Conservation (phyloP, 2,888 invertebrate genomes). For the Caenorhabditis becei region DNA sequence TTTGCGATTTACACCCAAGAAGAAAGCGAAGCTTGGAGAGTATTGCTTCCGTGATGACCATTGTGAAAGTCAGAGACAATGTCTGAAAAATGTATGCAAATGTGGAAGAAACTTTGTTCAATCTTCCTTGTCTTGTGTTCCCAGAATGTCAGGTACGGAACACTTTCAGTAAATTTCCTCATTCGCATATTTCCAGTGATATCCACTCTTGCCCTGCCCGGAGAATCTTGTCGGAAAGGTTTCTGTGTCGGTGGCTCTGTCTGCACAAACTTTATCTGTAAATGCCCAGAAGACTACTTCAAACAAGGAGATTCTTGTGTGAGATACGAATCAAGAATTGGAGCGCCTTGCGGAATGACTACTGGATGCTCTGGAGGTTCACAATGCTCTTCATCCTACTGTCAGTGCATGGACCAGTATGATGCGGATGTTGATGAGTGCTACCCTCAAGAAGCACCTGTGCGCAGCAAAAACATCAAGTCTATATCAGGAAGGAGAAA, state of each 20-base stretch:
- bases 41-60: constrained; percentile 53
- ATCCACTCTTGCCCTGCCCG: constrained; percentile 73
- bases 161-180: not conserved
- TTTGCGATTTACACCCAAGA: constrained; percentile 51
- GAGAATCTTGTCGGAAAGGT: constrained; percentile 66
- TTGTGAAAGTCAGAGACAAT: constrained; percentile 50
- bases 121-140: constrained; percentile 46
- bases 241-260: constrained; percentile 80
- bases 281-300: constrained; percentile 66
- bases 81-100: constrained; percentile 56
- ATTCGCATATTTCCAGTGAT: no score
- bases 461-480: constrained; percentile 24
- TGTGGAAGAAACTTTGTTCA: constrained; percentile 56
- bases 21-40: constrained; percentile 56
- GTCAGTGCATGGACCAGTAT: constrained; percentile 55
- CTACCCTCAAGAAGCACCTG: constrained; percentile 39
- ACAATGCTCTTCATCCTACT: constrained; percentile 53
- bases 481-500: constrained; percentile 30
- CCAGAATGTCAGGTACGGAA: constrained; percentile 46
- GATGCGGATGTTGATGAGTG: constrained; percentile 60
- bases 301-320: constrained; percentile 53
- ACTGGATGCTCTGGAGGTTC: constrained; percentile 53
- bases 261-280: constrained; percentile 69
- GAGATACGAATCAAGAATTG: constrained; percentile 54
- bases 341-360: constrained; percentile 52